Evolutionary conservation across 2,113 vertebrate species (phyloP).

Genomic region (Struthio camelus): DNA sequence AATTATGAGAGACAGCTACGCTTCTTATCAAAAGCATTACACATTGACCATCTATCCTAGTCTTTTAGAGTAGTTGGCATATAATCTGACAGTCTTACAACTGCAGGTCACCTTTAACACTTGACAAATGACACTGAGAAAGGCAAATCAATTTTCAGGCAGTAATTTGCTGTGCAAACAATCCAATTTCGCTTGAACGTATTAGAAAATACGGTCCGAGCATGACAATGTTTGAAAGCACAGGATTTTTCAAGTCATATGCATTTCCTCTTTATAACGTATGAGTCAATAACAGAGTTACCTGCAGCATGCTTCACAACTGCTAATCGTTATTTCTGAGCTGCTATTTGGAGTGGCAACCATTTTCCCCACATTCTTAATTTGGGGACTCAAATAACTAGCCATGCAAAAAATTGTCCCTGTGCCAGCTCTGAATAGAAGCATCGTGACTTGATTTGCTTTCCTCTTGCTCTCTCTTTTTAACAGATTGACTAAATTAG

Average conservation of each 20-base stretch:
- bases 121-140: slow-evolving; percentile 15
- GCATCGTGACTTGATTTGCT: not conserved
- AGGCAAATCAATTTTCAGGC: not conserved
- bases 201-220: slow-evolving; percentile 13
- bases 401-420: not conserved
- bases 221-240: not conserved
- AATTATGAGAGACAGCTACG: not conserved
- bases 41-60: not conserved
- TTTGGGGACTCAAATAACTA: not conserved
- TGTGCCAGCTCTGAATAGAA: not conserved
- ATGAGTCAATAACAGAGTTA: not conserved
- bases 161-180: not conserved
- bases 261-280: not conserved
- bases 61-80: not conserved
- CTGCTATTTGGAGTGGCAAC: not conserved
- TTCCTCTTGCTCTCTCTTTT: not conserved
- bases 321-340: slow-evolving; percentile 5
- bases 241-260: not conserved
- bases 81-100: slow-evolving; percentile 5
- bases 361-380: not conserved
- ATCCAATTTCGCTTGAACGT: not conserved
- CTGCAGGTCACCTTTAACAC: slow-evolving; percentile 30
- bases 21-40: not conserved
- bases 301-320: not conserved
- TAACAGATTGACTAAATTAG: not conserved